Base-by-base conservation (phyloP, 2,888 invertebrate species). In the Schrankia costaestrigalis region DNA sequence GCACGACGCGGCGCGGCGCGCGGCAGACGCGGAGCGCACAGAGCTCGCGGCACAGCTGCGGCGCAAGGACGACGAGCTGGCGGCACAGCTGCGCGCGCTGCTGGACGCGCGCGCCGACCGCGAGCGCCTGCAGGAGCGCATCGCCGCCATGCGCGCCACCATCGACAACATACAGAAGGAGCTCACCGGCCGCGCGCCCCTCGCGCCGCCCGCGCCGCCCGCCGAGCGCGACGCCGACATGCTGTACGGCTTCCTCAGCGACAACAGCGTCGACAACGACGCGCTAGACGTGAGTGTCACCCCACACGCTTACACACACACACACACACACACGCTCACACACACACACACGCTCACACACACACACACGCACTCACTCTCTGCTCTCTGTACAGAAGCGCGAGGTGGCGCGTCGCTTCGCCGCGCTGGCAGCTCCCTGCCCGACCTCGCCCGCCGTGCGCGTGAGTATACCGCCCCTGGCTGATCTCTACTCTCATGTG, bases 151-250 rank as follows among this genome's bases (percentile, higher is more conserved):
- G 77, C 73, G 72, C 59, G 58, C 50, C 44, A 78, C 64, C 8
- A 78, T 82, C 25, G 77, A 76, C 54, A 80, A 78, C 46, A 69
- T 80, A 12, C 76, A 77, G 58, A 76, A 78, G 56, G 78, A 81
- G 61, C 52, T 80, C 39, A 66, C 70, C 1, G 72, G 69, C 2
- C 53, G 62, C 15, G 51, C 31, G 11, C 19, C 25, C 1, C 7
- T 50, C 56, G 13, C 5, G 6, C 25, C 32, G 13, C 22, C 25
- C 2, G n/a, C 25, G 3, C 6, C 50, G 57, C 10, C 25, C 13
- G 33, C 29, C 13, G 28, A 23, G 21, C 17, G 25, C 10, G 33
- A 30, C 21, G 47, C 25, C 26, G 52, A 12, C 60, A 63, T 56
- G 63, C 48, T 42, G 1, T 56, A 35, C 43, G 29, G 26, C 28